Evolutionary conservation across 1,140 invertebrate species (phyloP).

Genomic region (Asobara japonica): DNA sequence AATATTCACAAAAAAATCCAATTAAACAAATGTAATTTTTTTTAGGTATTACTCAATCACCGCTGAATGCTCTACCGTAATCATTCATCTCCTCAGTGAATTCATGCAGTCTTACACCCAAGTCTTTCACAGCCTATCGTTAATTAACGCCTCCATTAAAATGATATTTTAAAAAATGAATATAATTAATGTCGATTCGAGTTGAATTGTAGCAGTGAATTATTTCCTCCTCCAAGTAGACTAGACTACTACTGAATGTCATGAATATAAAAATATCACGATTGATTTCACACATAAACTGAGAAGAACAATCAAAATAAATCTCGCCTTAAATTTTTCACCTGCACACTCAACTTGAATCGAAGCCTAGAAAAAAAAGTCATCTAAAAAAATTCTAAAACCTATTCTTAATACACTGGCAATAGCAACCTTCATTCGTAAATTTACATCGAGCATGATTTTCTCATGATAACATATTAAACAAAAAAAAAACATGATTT

Average conservation of each 20-base stretch:
- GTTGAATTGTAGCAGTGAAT: not conserved
- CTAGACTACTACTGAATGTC: not conserved
- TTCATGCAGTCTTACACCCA: not conserved
- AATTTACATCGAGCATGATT: not conserved
- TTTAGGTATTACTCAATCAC: too few relatives aligned
- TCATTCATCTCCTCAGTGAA: constrained; percentile 7
- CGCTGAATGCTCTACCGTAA: too few relatives aligned
- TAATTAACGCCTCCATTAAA: not conserved
- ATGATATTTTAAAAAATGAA: constrained; percentile 2
- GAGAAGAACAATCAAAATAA: not conserved
- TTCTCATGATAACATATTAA: not conserved
- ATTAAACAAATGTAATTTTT: too few relatives aligned
- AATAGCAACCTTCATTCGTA: not conserved
- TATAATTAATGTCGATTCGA: constrained; percentile 3
- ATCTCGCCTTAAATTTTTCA: not conserved
- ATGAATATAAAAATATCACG: not conserved
- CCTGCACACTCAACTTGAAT: not conserved
- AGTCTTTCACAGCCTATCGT: constrained; percentile 18
- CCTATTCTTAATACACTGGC: not conserved
- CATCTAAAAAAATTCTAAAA: not conserved
- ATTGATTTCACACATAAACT: not conserved
- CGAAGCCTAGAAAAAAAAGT: not conserved
- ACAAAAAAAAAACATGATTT: not conserved
- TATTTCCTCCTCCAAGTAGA: not conserved
- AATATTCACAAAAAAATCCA: too few relatives aligned